A percentile compares a stretch with the other conserved stretches of the same genome.
Conservation (phyloP, 2,888 invertebrate species). For the Corythucha ciliata region DNA sequence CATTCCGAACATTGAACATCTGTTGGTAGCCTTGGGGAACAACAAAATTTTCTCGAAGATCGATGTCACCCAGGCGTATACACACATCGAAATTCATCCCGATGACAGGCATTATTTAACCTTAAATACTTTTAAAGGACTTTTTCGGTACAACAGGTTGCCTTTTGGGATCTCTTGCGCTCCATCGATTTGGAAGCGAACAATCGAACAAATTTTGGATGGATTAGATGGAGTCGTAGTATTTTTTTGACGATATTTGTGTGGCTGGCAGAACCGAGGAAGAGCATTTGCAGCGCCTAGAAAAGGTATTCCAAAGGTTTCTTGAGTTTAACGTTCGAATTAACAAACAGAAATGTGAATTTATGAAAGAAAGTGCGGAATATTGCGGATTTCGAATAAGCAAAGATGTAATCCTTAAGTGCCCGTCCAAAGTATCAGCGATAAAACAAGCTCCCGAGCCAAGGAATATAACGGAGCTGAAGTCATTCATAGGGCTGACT, state of each 20-base stretch:
- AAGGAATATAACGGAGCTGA: neutral
- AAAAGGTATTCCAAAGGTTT: slow-evolving; percentile 26
- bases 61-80: slow-evolving; percentile 3
- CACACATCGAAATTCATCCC: slow-evolving; percentile 6
- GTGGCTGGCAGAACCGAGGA: slow-evolving; percentile 29
- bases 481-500: slow-evolving; percentile 39
- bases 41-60: neutral
- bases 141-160: slow-evolving; percentile 1
- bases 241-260: slow-evolving; percentile 23
- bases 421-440: slow-evolving; percentile 15
- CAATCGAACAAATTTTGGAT: neutral
- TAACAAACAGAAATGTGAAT: slow-evolving; percentile 33
- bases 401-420: slow-evolving; percentile 18
- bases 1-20: neutral
- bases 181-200: slow-evolving; percentile 12
- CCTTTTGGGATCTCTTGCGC: slow-evolving; percentile 4
- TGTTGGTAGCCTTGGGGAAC: neutral
- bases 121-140: slow-evolving; percentile 7
- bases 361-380: slow-evolving; percentile 15
- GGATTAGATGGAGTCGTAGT: neutral
- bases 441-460: slow-evolving; percentile 29
- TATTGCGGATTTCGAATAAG: slow-evolving; percentile 25
- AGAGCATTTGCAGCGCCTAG: slow-evolving; percentile 31
- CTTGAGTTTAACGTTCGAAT: slow-evolving; percentile 31
- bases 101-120: slow-evolving; percentile 5